Base-by-base conservation (phyloP, 2,888 invertebrate species). In the Lordiphosa fenestrarum region DNA sequence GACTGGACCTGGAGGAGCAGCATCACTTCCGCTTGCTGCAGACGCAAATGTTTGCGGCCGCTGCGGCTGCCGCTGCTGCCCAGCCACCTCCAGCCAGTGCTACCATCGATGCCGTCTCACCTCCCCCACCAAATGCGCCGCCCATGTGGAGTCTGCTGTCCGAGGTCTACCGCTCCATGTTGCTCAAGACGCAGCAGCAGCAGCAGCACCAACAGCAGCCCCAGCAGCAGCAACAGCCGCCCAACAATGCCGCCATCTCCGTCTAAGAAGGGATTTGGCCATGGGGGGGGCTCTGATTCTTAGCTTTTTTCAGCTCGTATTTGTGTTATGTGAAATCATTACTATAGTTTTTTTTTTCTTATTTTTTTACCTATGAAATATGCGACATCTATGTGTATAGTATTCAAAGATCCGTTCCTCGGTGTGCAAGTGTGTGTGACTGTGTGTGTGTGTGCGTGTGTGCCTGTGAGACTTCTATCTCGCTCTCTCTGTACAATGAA, bases 111-210 rank as follows among this genome's bases (percentile, higher is more conserved):
- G 42, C 58, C 39, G 35, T 44, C 4, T 56, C 50, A 48, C 50
- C 19, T 58, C 42, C 35, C 44, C 62, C 6, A 36, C 47, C 46
- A 47, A 50, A 46, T 23, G 62, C 74, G 23, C 78, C 81, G 13
- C 84, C 86, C 42, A 87, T 87, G 87, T 89, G 89, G 89, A 88
- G 87, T 55, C 80, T 89, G 7, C 77, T 89, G 1, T 88, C 89
- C 7, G 89, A 89, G 64, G 87, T 89, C n/a, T 89, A 89, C 39
- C 86, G 89, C 52, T 87, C 89, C 10, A 89, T 89, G 88, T 65
- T 89, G 41, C 78, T 88, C 6, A 85, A 83, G 62, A 62, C 81
- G 10, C 84, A 87, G 36, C 66, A 75, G 59, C 69, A 53, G 25
- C 57, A 63, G 10, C 62, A 67, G 5, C 66, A 66, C 41, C 66